Percentiles rank a stretch among this genome's conserved stretches.
These are phyloP conservation scores for Sterna hirundo DNA, from an alignment of 2,113 vertebrate species.

Conservation along the genomic window DNA sequence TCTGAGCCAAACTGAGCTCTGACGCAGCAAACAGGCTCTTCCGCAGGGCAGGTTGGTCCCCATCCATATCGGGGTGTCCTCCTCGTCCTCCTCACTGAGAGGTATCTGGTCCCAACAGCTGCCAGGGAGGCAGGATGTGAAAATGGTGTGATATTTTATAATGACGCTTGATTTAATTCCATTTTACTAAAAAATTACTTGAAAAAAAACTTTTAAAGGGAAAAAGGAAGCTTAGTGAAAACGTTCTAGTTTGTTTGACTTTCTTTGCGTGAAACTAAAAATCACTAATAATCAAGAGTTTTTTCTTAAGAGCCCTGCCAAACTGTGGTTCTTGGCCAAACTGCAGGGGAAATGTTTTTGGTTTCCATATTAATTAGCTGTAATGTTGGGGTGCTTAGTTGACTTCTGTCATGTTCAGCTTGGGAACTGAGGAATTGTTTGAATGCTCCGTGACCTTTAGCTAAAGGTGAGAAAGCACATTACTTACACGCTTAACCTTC, in stretches of 20 bases:
- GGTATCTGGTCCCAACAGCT: not conserved
- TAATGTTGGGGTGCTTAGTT: not conserved
- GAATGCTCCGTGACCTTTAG: conserved; percentile 13
- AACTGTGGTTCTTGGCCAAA: not conserved
- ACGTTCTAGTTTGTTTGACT: not conserved
- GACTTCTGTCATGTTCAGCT: not conserved
- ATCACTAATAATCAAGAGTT: not conserved
- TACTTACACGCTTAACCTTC: conserved; percentile 30
- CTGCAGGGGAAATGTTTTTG: not conserved
- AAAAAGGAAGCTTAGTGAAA: not conserved
- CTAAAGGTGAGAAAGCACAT: conserved; percentile 38
- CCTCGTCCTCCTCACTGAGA: not conserved
- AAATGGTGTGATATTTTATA: not conserved
- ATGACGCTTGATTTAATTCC: not conserved
- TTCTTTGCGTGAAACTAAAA: not conserved
- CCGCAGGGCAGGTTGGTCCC: not conserved
- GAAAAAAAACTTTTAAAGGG: not conserved
- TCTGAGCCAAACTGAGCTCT: not conserved
- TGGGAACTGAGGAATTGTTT: conserved; percentile 18
- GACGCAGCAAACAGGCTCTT: not conserved
- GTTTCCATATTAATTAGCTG: not conserved
- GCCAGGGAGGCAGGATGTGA: not conserved
- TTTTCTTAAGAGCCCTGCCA: not conserved
- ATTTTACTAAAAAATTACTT: not conserved
- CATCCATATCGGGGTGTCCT: fast-evolving